These are phyloP conservation scores for Neopelma chrysocephalum DNA, from an alignment of 2,797 vertebrate species.

Conservation along the genomic window DNA sequence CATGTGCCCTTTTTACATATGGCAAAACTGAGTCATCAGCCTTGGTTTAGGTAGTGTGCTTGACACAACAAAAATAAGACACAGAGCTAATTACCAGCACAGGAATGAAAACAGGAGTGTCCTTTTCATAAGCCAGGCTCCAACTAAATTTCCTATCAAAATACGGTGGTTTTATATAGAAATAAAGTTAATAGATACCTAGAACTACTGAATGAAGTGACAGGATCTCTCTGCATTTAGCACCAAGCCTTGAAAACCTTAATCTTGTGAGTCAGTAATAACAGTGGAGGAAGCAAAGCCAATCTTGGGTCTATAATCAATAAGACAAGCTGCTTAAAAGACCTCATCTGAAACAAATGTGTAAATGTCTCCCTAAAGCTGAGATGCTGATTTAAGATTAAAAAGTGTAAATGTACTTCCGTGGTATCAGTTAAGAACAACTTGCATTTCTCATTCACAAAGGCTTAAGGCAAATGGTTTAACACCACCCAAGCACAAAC, in stretches of 20 bases:
- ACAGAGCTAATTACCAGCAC: background rate
- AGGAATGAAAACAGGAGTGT: background rate
- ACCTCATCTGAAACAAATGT: background rate
- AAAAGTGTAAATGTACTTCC: constrained; percentile 28
- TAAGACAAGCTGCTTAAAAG: constrained; percentile 24
- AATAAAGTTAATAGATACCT: constrained; percentile 25
- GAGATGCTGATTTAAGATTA: background rate
- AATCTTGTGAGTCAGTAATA: constrained; percentile 55
- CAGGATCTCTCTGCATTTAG: constrained; percentile 12
- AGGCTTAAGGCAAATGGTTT: background rate
- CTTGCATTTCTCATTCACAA: background rate
- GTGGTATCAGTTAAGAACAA: constrained; percentile 1
- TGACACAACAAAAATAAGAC: constrained; percentile 16
- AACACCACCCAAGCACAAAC: background rate
- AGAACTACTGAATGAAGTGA: background rate
- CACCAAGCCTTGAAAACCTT: constrained; percentile 38
- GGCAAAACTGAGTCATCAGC: constrained; percentile 47
- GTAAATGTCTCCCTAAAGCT: background rate
- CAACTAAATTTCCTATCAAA: background rate
- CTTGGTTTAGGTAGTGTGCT: background rate
- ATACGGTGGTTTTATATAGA: background rate
- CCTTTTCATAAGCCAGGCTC: background rate
- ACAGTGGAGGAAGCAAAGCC: constrained; percentile 16
- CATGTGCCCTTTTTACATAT: background rate
- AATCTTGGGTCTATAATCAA: constrained; percentile 3